A percentile compares a stretch with the other conserved stretches of the same genome.
These are phyloP conservation scores for Melinopterus prodromus DNA, from an alignment of 2,888 invertebrate species.

Conservation along the genomic window DNA sequence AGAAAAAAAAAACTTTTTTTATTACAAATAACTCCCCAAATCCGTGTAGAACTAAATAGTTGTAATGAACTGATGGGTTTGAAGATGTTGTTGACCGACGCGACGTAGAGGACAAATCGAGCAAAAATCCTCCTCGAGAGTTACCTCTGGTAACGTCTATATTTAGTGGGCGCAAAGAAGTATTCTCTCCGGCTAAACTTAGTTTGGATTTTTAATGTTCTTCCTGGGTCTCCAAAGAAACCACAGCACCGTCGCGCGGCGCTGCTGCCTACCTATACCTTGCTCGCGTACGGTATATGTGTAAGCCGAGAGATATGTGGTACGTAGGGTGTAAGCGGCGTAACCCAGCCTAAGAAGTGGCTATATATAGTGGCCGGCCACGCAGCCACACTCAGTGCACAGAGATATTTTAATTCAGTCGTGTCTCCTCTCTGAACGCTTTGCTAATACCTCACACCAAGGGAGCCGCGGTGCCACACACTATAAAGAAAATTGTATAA, in stretches of 20 bases:
- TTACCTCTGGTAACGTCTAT: not conserved
- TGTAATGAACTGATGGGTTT: too few species aligned
- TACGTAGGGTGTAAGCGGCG: constrained; percentile 50
- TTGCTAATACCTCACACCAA: constrained; percentile 17
- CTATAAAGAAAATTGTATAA: constrained; percentile 28
- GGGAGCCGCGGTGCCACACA: constrained; percentile 23
- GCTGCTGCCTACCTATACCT: constrained; percentile 36
- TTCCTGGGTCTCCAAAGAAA: not conserved
- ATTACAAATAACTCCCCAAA: too few species aligned
- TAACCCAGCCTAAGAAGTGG: constrained; percentile 54
- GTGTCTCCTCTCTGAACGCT: constrained; percentile 35
- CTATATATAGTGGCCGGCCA: constrained; percentile 55
- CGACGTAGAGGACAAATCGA: too few species aligned
- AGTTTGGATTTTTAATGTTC: not conserved
- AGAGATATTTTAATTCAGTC: constrained; percentile 44
- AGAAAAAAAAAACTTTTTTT: too few species aligned
- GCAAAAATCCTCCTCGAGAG: too few species aligned
- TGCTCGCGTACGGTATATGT: constrained; percentile 32
- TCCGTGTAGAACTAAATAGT: too few species aligned
- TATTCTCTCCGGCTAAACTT: not conserved
- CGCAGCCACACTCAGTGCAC: constrained; percentile 53
- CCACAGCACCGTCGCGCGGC: not conserved
- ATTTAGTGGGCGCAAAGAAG: not conserved
- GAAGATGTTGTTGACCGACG: too few species aligned
- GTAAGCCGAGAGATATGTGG: constrained; percentile 36